Conservation (phyloP, 1,140 invertebrate species). For the Lepidurus packardi region DNA sequence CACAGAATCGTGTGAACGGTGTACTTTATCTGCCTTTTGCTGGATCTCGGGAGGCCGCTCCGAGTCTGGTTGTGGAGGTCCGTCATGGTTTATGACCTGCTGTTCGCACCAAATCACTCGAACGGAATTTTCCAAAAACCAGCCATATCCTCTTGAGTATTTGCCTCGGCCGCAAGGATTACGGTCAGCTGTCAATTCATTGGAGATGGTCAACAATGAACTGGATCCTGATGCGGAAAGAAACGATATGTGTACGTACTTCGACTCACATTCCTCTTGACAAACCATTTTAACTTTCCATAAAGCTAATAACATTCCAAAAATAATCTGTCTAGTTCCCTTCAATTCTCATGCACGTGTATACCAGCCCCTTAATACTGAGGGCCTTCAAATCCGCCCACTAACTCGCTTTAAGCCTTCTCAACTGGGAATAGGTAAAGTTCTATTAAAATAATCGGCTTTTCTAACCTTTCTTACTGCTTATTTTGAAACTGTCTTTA, state of each 20-base stretch:
- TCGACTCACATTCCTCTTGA: background rate
- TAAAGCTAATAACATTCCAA: background rate
- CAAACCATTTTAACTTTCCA: background rate
- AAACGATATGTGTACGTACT: background rate
- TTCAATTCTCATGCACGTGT: background rate
- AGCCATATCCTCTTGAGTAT: background rate
- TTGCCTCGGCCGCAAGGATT: background rate
- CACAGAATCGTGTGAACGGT: conserved; percentile 34
- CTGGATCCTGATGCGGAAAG: background rate
- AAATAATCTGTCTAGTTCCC: background rate
- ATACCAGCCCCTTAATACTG: conserved; percentile 5
- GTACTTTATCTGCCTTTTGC: conserved; percentile 39
- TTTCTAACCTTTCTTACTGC: background rate
- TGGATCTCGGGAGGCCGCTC: conserved; percentile 39
- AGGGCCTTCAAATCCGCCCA: background rate
- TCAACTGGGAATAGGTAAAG: background rate
- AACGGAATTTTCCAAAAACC: conserved; percentile 41
- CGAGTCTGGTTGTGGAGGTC: conserved; percentile 30
- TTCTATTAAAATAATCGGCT: background rate
- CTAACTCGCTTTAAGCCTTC: conserved; percentile 2
- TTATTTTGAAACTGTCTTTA: background rate
- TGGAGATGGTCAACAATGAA: conserved; percentile 8
- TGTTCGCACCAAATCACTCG: conserved; percentile 55
- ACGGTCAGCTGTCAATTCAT: background rate
- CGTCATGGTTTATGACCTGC: conserved; percentile 46